These are phyloP conservation scores for Glaucidium brasilianum DNA, from an alignment of 2,113 vertebrate species.

Conservation along the genomic window DNA sequence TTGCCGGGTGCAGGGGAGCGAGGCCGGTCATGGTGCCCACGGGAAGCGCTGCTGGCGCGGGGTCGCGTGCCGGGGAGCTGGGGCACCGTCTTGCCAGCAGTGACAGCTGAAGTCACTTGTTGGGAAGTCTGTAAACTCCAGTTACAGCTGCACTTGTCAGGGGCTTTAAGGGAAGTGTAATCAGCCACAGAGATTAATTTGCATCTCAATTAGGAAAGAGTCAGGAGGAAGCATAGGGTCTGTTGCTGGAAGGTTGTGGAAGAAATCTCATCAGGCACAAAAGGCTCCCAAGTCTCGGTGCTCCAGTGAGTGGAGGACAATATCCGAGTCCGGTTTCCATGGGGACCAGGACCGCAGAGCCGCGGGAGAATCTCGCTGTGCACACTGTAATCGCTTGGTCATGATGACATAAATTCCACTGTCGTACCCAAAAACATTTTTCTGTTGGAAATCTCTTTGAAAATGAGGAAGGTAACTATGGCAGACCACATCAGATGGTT, in stretches of 20 bases:
- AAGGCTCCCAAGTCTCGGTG: slow-evolving; percentile 76
- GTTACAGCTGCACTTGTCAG: slow-evolving; percentile 95
- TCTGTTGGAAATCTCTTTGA: slow-evolving; percentile 32
- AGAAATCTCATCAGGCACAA: slow-evolving; percentile 88
- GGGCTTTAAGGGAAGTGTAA: slow-evolving; percentile 91
- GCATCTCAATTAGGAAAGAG: slow-evolving; percentile 91
- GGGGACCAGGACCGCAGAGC: slow-evolving; percentile 81
- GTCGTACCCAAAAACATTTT: slow-evolving; percentile 57
- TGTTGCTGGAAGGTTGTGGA: slow-evolving; percentile 78
- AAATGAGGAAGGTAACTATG: not conserved
- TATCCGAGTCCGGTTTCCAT: slow-evolving; percentile 85
- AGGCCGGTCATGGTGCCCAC: not conserved
- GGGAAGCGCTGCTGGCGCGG: not conserved
- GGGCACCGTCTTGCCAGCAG: slow-evolving; percentile 53
- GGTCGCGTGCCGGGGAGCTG: not conserved
- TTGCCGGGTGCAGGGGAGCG: not conserved
- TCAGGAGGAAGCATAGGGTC: slow-evolving; percentile 78
- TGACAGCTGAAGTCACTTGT: slow-evolving; percentile 83
- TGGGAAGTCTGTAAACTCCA: slow-evolving; percentile 81
- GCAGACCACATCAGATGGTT: not conserved
- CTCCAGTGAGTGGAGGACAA: slow-evolving; percentile 81
- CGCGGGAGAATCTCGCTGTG: slow-evolving; percentile 71
- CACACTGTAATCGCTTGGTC: slow-evolving; percentile 70
- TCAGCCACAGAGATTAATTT: slow-evolving; percentile 94
- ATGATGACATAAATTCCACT: slow-evolving; percentile 76